phyloP scores from a whole-genome alignment of 2,888 invertebrate genomes.

The Agriopis marginaria region DNA sequence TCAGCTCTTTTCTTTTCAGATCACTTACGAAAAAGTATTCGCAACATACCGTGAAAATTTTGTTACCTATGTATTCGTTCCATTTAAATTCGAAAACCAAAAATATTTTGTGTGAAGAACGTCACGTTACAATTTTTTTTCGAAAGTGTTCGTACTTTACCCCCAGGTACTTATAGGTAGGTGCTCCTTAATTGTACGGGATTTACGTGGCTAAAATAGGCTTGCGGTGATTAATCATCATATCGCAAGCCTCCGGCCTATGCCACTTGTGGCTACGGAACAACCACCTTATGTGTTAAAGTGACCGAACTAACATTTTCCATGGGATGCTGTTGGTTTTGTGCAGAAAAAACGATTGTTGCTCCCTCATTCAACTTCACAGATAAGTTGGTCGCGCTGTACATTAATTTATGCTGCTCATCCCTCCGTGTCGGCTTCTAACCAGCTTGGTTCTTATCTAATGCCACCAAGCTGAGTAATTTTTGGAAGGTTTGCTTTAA shows the following conservation, averaged over 20 bases:
- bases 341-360: not conserved
- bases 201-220: conserved; percentile 8
- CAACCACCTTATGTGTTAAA: not conserved
- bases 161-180: not conserved
- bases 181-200: conserved; percentile 12
- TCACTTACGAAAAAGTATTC: no score
- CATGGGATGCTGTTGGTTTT: not conserved
- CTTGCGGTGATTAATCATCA: conserved; percentile 24
- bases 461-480: conserved; percentile 15
- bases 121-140: not conserved
- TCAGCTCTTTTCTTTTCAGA: no score
- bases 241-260: conserved; percentile 8
- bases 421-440: conserved; percentile 16
- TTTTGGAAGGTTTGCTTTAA: not conserved
- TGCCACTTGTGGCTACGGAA: conserved; percentile 13
- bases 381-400: not conserved
- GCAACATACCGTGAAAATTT: no score
- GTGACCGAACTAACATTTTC: not conserved
- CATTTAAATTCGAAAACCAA: no score
- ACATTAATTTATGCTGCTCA: conserved; percentile 33
- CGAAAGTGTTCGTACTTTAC: not conserved
- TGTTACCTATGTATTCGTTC: no score
- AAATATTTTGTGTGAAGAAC: no score
- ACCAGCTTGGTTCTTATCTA: conserved; percentile 26
- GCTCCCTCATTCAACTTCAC: not conserved